These are phyloP conservation scores for Spheniscus mendiculus DNA, from an alignment of 2,113 vertebrate species.

Conservation along the genomic window DNA sequence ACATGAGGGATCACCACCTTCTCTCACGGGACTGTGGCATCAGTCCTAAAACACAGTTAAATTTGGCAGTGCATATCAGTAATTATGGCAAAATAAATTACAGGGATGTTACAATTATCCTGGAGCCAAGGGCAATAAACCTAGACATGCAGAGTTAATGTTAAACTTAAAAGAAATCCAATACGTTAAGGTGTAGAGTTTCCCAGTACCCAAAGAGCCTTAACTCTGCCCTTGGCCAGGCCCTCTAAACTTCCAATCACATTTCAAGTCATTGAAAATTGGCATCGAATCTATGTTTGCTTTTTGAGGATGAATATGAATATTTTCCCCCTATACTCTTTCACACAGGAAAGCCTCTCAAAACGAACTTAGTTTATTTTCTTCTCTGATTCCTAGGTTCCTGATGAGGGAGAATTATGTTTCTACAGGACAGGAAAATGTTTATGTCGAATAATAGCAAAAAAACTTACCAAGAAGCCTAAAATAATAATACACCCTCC, in stretches of 20 bases:
- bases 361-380: not conserved
- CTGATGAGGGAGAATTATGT: not conserved
- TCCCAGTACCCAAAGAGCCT: not conserved
- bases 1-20: not conserved
- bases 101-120: not conserved
- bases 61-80: not conserved
- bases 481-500: not conserved
- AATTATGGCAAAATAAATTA: conserved; percentile 47
- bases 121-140: conserved; percentile 44
- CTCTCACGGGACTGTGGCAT: not conserved
- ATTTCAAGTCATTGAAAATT: not conserved
- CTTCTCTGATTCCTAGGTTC: not conserved
- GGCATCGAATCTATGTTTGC: not conserved
- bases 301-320: not conserved
- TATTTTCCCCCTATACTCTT: not conserved
- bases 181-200: not conserved
- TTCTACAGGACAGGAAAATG: not conserved
- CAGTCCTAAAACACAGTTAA: not conserved
- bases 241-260: not conserved
- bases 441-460: not conserved
- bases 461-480: not conserved
- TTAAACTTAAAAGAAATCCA: conserved; percentile 9
- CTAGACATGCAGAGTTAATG: not conserved
- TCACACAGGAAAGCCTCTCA: not conserved
- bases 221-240: not conserved